These are phyloP conservation scores for Ptilonorhynchus violaceus DNA, from an alignment of 2,113 vertebrate species.

Conservation along the genomic window DNA sequence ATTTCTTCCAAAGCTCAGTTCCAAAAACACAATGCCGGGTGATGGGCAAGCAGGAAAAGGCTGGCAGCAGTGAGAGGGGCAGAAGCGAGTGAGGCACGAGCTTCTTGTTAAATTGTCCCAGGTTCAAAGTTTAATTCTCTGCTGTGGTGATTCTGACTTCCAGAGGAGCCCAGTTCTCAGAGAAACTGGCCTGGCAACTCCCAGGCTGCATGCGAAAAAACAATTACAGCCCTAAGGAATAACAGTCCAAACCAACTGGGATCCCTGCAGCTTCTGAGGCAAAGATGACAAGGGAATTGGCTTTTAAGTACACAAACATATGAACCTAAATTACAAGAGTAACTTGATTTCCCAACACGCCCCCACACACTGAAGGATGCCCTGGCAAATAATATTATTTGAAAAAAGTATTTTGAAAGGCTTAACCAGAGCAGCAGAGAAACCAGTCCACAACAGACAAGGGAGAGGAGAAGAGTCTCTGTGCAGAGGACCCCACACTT, in stretches of 20 bases:
- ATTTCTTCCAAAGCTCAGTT: not conserved
- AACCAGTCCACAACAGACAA: not conserved
- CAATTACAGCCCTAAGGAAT: not conserved
- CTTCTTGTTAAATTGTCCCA: not conserved
- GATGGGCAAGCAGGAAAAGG: not conserved
- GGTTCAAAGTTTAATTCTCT: not conserved
- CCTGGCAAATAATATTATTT: not conserved
- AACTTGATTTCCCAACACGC: not conserved
- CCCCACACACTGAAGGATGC: not conserved
- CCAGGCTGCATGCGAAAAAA: not conserved
- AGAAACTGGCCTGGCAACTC: not conserved
- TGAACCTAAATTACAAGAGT: not conserved
- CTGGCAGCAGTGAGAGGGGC: not conserved
- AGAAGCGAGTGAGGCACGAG: not conserved
- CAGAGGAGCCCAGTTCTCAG: not conserved
- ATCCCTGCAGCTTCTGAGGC: conserved; percentile 15
- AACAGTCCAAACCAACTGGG: conserved; percentile 2
- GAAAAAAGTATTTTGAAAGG: not conserved
- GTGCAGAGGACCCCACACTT: not conserved
- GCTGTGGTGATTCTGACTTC: not conserved
- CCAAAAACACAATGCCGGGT: accelerated
- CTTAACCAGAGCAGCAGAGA: not conserved
- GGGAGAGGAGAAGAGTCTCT: not conserved
- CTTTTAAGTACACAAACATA: not conserved
- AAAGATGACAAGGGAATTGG: not conserved